phyloP scores from a whole-genome alignment of 2,797 vertebrate genomes.

The Mico argentatus region DNA sequence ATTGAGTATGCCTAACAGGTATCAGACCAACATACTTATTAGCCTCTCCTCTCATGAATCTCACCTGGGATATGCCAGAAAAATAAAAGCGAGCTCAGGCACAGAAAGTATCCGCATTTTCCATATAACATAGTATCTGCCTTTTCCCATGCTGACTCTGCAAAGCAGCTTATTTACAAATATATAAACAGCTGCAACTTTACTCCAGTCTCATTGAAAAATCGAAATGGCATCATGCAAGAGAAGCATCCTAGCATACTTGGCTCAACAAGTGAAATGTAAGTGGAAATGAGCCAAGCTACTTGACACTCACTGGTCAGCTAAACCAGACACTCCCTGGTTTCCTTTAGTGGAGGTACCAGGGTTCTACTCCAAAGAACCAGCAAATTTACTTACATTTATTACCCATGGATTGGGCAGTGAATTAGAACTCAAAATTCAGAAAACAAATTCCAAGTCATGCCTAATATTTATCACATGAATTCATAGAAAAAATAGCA shows the following conservation, averaged over 20 bases:
- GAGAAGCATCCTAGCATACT: conserved; percentile 79
- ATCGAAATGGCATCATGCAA: conserved; percentile 81
- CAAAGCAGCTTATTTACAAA: conserved; percentile 79
- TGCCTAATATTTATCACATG: not conserved
- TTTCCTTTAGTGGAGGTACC: conserved; percentile 84
- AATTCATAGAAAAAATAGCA: not conserved
- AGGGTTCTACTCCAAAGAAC: conserved; percentile 74
- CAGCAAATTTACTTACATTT: conserved; percentile 71
- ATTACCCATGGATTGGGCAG: conserved; percentile 42
- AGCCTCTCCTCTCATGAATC: not conserved
- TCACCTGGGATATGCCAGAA: not conserved
- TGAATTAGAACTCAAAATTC: not conserved
- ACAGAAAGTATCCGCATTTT: conserved; percentile 55
- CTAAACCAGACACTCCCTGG: conserved; percentile 86
- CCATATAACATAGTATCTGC: conserved; percentile 67
- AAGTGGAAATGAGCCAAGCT: conserved; percentile 81
- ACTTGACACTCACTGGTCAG: conserved; percentile 85
- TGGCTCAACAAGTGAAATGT: conserved; percentile 83
- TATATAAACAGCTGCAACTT: conserved; percentile 83
- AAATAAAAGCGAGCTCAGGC: conserved; percentile 5
- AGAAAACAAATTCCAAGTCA: conserved; percentile 14
- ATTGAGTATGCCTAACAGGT: not conserved
- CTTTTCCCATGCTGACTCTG: conserved; percentile 63
- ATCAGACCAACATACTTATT: not conserved
- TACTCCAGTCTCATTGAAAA: conserved; percentile 83